Percentiles rank a stretch among this genome's conserved stretches.
These are phyloP conservation scores for Triplophysa siluroides DNA, from an alignment of 2,113 vertebrate species.

Conservation along the genomic window DNA sequence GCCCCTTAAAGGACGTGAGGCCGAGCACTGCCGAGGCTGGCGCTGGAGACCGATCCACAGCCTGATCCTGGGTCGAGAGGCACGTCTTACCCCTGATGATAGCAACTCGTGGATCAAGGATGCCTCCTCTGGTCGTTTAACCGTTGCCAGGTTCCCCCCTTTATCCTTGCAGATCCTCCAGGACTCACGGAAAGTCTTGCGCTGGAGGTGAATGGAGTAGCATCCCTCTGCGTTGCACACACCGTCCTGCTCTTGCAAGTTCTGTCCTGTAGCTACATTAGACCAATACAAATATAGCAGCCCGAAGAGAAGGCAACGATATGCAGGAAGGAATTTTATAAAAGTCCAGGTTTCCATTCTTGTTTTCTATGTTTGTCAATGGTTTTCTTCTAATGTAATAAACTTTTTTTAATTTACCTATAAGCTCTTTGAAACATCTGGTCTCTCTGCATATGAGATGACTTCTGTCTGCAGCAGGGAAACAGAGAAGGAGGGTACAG, in stretches of 20 bases:
- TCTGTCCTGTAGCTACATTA: conserved; percentile 62
- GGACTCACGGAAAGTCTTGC: conserved; percentile 82
- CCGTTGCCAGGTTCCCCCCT: conserved; percentile 83
- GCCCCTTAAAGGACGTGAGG: conserved; percentile 79
- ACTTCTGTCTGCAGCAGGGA: conserved; percentile 55
- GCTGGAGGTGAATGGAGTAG: conserved; percentile 79
- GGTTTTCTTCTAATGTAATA: conserved; percentile 14
- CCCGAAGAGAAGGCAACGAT: conserved; percentile 46
- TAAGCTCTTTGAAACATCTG: conserved; percentile 18
- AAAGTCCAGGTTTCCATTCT: conserved; percentile 9
- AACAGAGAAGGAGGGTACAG: conserved; percentile 54
- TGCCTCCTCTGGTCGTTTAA: conserved; percentile 77
- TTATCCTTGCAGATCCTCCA: conserved; percentile 81
- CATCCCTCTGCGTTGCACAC: conserved; percentile 79
- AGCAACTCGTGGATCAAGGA: conserved; percentile 76
- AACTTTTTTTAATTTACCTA: conserved; percentile 1
- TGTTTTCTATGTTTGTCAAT: neutral
- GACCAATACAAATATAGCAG: conserved; percentile 62
- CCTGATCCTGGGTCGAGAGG: conserved; percentile 62
- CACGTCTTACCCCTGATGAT: conserved; percentile 58
- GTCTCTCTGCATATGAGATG: conserved; percentile 51
- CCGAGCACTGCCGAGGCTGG: conserved; percentile 83
- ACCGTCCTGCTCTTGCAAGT: conserved; percentile 70
- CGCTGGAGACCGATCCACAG: conserved; percentile 89
- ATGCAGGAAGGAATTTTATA: conserved; percentile 30